Conservation (phyloP, 1,140 invertebrate species). For the Drosophila setifemur region DNA sequence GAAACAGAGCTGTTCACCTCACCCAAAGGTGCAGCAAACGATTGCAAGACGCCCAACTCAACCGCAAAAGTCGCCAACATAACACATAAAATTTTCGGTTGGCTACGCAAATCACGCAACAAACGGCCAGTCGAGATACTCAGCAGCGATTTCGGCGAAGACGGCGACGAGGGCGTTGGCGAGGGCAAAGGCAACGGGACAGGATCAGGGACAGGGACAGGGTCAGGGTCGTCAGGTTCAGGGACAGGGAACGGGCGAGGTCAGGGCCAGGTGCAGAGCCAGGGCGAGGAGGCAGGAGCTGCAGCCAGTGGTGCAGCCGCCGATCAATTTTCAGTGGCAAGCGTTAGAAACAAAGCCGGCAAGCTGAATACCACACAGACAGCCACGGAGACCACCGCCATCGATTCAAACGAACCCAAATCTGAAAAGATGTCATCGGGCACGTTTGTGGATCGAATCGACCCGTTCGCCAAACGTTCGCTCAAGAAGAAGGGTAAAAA, state of each 20-base stretch:
- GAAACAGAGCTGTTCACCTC: conserved; percentile 22
- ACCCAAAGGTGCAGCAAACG: conserved; percentile 35
- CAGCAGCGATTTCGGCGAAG: conserved; percentile 74
- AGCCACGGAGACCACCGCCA: conserved; percentile 76
- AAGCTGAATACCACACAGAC: conserved; percentile 79
- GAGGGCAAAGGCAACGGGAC: conserved; percentile 41
- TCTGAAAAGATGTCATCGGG: conserved; percentile 89
- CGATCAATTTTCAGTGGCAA: conserved; percentile 65
- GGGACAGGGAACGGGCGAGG: not conserved
- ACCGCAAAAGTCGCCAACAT: conserved; percentile 78
- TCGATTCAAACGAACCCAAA: conserved; percentile 80
- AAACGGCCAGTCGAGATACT: conserved; percentile 75
- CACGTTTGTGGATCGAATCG: conserved; percentile 96
- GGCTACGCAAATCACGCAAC: conserved; percentile 73
- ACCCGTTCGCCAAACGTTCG: conserved; percentile 95
- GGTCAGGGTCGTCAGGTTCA: not conserved
- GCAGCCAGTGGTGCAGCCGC: conserved; percentile 21
- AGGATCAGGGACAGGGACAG: not conserved
- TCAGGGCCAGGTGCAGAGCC: too few species aligned
- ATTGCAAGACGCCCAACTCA: conserved; percentile 76
- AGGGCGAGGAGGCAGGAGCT: conserved; percentile 43
- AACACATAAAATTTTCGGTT: conserved; percentile 80
- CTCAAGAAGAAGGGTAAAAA: conserved; percentile 96
- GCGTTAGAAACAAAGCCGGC: conserved; percentile 70
- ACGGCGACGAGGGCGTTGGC: conserved; percentile 67